These are phyloP conservation scores for Amazona finschi DNA, from an alignment of 2,797 vertebrate species.

Conservation along the genomic window DNA sequence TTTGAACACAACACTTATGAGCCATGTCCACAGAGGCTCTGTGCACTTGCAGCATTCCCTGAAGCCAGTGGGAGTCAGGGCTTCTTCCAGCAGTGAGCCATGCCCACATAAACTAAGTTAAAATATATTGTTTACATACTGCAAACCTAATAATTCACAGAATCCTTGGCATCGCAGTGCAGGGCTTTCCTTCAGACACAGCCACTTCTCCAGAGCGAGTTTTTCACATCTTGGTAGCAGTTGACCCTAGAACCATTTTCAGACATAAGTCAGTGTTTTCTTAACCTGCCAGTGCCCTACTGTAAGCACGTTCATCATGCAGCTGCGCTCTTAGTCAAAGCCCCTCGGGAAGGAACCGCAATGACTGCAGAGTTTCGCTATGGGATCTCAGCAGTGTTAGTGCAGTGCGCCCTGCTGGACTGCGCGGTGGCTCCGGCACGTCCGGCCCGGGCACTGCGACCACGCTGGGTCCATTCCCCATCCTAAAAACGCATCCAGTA, in stretches of 20 bases:
- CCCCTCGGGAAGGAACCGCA: neutral
- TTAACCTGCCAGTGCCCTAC: constrained; percentile 45
- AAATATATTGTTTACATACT: neutral
- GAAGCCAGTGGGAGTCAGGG: neutral
- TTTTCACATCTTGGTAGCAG: constrained; percentile 30
- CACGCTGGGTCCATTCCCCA: neutral
- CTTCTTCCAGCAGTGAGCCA: neutral
- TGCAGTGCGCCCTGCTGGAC: constrained; percentile 17
- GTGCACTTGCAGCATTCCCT: neutral
- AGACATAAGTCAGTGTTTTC: constrained; percentile 40
- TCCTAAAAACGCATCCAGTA: neutral
- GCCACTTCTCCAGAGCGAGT: neutral
- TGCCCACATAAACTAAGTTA: neutral
- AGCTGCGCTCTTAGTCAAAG: constrained; percentile 1
- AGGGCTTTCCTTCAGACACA: neutral
- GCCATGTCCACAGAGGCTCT: neutral
- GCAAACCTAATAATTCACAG: neutral
- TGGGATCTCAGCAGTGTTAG: neutral
- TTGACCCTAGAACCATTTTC: constrained; percentile 16
- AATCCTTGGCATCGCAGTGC: neutral
- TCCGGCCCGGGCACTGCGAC: neutral
- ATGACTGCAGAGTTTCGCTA: neutral
- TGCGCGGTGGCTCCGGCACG: neutral
- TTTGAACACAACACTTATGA: neutral
- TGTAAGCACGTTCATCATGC: neutral